Percentiles rank a stretch among this genome's conserved stretches.
Evolutionary conservation across 2,888 invertebrate genomes (phyloP).

Genomic region (Blera fallax): DNA sequence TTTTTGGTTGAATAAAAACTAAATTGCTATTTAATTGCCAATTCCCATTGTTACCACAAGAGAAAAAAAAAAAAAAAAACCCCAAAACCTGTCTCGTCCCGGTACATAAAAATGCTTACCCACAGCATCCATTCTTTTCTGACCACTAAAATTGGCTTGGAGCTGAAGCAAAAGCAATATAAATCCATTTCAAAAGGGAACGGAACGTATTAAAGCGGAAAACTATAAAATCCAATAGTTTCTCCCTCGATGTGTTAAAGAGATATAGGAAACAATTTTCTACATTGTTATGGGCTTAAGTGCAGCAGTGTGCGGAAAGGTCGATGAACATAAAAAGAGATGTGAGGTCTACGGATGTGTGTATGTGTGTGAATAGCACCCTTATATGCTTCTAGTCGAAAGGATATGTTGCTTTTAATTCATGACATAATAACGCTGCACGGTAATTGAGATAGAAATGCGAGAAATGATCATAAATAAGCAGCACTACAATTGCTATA

Average conservation of each 20-base stretch:
- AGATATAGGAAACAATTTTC: slow-evolving; percentile 71
- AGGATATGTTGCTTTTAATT: slow-evolving; percentile 47
- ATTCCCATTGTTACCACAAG: slow-evolving; percentile 55
- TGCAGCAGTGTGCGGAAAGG: slow-evolving; percentile 60
- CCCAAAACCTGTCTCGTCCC: slow-evolving; percentile 28
- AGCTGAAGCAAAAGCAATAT: slow-evolving; percentile 54
- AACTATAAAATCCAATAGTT: slow-evolving; percentile 71
- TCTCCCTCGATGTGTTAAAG: slow-evolving; percentile 68
- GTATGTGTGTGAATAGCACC: background rate
- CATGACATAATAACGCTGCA: slow-evolving; percentile 36
- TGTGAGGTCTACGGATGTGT: background rate
- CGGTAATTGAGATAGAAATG: slow-evolving; percentile 35
- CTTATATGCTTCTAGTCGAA: background rate
- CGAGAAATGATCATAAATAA: slow-evolving; percentile 41
- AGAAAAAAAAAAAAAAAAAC: slow-evolving; percentile 19
- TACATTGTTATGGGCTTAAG: slow-evolving; percentile 69
- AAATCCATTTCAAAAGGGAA: slow-evolving; percentile 63
- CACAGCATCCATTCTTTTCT: slow-evolving; percentile 51
- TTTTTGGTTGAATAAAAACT: slow-evolving; percentile 55
- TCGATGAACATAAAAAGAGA: slow-evolving; percentile 47
- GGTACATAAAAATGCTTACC: slow-evolving; percentile 57
- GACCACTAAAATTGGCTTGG: slow-evolving; percentile 45
- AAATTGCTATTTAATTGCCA: slow-evolving; percentile 66
- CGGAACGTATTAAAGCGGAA: slow-evolving; percentile 67
- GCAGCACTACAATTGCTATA: slow-evolving; percentile 14